These are phyloP conservation scores for Stenchaetothrips biformis DNA, from an alignment of 2,888 invertebrate genomes.

Conservation along the genomic window DNA sequence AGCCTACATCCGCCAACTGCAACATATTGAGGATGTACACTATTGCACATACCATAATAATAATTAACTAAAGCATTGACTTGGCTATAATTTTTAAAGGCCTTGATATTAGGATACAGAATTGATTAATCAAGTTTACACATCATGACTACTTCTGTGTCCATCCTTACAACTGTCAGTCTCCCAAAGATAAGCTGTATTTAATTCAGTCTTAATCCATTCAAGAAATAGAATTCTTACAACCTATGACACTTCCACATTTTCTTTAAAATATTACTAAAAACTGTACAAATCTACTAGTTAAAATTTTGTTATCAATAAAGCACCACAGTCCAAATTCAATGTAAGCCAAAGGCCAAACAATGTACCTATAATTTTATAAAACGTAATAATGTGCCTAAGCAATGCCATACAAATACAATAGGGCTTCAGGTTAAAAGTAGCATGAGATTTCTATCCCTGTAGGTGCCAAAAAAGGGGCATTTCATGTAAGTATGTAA, in stretches of 20 bases:
- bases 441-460: constrained; percentile 8
- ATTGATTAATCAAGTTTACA: neutral
- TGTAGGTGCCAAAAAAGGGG: too few relatives aligned
- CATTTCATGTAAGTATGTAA: too few relatives aligned
- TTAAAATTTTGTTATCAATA: constrained; percentile 2
- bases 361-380: neutral
- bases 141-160: constrained; percentile 5
- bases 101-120: constrained; percentile 2
- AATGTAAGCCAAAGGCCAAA: neutral
- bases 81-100: neutral
- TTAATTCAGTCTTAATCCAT: constrained; percentile 13
- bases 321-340: constrained; percentile 19
- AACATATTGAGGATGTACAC: constrained; percentile 5
- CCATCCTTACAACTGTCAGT: neutral
- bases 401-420: neutral
- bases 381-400: neutral
- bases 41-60: neutral
- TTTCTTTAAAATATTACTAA: constrained; percentile 8
- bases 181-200: constrained; percentile 14
- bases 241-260: neutral
- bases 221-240: constrained; percentile 8
- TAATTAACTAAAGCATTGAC: constrained; percentile 7
- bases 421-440: neutral
- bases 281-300: neutral
- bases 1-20: neutral